Percentiles rank a stretch among this genome's conserved stretches.
These are phyloP conservation scores for Acrobasis consociella DNA, from an alignment of 2,888 invertebrate genomes.

Conservation along the genomic window DNA sequence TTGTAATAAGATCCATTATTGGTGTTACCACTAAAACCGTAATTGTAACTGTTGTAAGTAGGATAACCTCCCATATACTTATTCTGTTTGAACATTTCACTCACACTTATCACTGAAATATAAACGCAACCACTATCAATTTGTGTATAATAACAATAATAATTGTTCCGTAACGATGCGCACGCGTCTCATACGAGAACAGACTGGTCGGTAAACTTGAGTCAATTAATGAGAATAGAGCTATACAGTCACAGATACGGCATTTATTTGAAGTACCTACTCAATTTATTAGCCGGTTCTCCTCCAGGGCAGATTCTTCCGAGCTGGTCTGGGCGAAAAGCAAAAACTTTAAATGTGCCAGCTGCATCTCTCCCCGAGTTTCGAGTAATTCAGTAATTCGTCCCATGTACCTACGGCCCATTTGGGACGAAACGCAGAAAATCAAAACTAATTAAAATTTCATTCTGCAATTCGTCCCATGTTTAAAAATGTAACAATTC, in stretches of 20 bases:
- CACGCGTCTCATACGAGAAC: constrained; percentile 27
- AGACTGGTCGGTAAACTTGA: constrained; percentile 28
- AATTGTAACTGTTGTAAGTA: no score
- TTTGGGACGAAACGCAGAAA: no score
- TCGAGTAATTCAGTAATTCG: no score
- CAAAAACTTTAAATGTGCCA: no score
- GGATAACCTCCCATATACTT: constrained; percentile 28
- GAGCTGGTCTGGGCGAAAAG: no score
- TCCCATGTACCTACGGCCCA: no score
- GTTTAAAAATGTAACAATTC: no score
- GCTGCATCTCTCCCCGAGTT: no score
- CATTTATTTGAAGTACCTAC: neutral
- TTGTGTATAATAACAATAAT: constrained; percentile 15
- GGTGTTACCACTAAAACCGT: constrained; percentile 31
- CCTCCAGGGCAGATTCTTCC: no score
- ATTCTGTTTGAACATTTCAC: constrained; percentile 33
- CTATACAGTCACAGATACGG: constrained; percentile 25
- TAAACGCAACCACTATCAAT: neutral
- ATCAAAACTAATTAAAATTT: no score
- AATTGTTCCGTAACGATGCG: constrained; percentile 31
- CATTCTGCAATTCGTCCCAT: no score
- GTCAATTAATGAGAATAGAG: constrained; percentile 39
- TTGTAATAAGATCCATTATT: constrained; percentile 44
- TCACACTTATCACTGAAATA: neutral
- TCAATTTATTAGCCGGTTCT: no score